Base-by-base conservation (phyloP, 2,888 invertebrate genomes). In the Agrochola litura region DNA sequence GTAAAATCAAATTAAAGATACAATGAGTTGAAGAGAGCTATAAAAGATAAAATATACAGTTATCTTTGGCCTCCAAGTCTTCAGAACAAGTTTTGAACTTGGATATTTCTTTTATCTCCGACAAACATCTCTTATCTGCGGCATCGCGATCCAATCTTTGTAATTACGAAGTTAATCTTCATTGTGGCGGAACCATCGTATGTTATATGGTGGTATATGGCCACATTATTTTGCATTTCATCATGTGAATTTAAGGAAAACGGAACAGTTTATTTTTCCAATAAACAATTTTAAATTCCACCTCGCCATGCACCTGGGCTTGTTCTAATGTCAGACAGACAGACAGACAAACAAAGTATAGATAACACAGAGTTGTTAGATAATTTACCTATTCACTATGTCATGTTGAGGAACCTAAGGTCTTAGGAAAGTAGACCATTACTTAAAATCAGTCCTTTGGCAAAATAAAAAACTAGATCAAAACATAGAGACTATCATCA, bases 111-210 rank as follows among this genome's bases (percentile, higher is more conserved):
- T n/a, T 77, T 81, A 83, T 88, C 85, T 80, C 65, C 49, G 75
- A 60, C 69, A 85, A 85, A 86, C 68, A 88, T 78, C 82, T 85
- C 68, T 85, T 88, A 89, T 89, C 89, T 76, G 37, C 14, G 25
- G 69, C 74, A 69, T 83, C 73, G 25, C 64, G 71, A 76, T 80
- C 73, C 60, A 58, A 82, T 82, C 84, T 82, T 22, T 71, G 58
- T 86, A 82, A 83, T 88, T 83, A 83, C 63, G 69, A 67, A 66
- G 61, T 77, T 82, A 79, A 81, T 83, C 79, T 82, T 56, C 83
- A 69, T 75, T 83, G 63, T 66, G 12, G 64, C 67, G 37, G 63
- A 73, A 77, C 65, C 22, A 56, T 68, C 30, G n/a, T 43, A 16
- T 58, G 16, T 1, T 79, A 16, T 37, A 43, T 43, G n/a, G 73